Percentiles rank a stretch among this genome's conserved stretches.
These are phyloP conservation scores for Paratrypauchen microcephalus DNA, from an alignment of 2,797 vertebrate species.

Conservation along the genomic window DNA sequence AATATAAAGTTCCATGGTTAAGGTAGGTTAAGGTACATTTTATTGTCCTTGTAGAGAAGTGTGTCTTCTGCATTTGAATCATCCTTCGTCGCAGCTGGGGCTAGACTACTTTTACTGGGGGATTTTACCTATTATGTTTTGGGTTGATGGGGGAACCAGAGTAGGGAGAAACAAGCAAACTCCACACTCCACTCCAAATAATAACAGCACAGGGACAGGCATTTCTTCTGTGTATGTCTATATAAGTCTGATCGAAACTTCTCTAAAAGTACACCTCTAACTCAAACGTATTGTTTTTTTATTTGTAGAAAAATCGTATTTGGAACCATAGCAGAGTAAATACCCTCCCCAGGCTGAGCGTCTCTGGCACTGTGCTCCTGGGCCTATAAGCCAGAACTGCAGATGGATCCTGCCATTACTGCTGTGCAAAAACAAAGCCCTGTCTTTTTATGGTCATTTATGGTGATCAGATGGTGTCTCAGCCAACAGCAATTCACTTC, in stretches of 20 bases:
- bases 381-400: not conserved
- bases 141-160: no score
- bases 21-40: no score
- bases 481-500: constrained; percentile 8
- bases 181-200: no score
- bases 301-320: not conserved
- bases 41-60: no score
- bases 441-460: constrained; percentile 20
- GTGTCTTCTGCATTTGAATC: no score
- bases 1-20: no score
- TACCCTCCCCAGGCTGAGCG: not conserved
- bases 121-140: no score
- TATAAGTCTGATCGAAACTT: not conserved
- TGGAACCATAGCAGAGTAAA: not conserved
- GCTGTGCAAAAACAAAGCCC: constrained; percentile 21
- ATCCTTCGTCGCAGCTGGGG: no score
- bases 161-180: no score
- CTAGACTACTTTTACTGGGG: no score
- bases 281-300: not conserved
- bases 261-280: not conserved
- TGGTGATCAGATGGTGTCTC: constrained; percentile 31
- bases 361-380: not conserved
- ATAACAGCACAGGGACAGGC: no score
- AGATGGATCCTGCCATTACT: constrained; percentile 26
- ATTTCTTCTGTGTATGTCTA: no score